Percentiles rank a stretch among this genome's conserved stretches.
These are phyloP conservation scores for Chondrosia reniformis DNA, from an alignment of 37 sponge, comb jelly and placozoan species.

Conservation along the genomic window DNA sequence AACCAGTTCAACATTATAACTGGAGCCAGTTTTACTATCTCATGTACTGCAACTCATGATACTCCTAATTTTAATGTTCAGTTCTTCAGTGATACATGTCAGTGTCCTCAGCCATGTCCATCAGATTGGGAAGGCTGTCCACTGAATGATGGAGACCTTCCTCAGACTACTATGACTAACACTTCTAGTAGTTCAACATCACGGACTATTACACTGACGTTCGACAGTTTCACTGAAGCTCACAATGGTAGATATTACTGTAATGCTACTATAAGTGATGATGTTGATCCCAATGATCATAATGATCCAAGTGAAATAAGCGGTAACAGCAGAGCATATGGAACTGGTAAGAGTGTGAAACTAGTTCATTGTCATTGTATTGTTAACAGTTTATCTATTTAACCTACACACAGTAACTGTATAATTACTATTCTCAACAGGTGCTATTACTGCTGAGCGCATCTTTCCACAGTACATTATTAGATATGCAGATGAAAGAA, in stretches of 20 bases:
- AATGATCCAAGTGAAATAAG: background rate
- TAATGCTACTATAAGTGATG: background rate
- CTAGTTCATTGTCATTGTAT: too few species aligned
- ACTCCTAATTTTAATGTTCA: background rate
- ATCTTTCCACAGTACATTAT: too few species aligned
- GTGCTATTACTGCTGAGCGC: too few species aligned
- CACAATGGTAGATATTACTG: conserved; percentile 8
- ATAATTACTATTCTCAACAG: too few species aligned
- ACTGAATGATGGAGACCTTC: background rate
- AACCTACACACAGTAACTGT: too few species aligned
- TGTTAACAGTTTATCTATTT: too few species aligned
- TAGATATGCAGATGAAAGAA: too few species aligned
- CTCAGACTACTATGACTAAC: background rate
- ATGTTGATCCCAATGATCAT: too few species aligned
- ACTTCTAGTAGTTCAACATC: background rate
- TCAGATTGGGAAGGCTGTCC: too few species aligned
- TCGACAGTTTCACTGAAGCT: conserved; percentile 5
- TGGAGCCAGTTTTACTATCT: conserved; percentile 9
- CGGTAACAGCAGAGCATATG: background rate
- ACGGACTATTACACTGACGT: background rate
- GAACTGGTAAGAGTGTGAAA: conserved; percentile 19
- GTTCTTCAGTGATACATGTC: conserved; percentile 13
- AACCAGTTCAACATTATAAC: conserved; percentile 9
- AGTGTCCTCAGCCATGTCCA: too few species aligned
- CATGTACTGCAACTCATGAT: background rate